These are phyloP conservation scores for Corbicula japonica DNA, from an alignment of 2,888 invertebrate genomes.

Conservation along the genomic window DNA sequence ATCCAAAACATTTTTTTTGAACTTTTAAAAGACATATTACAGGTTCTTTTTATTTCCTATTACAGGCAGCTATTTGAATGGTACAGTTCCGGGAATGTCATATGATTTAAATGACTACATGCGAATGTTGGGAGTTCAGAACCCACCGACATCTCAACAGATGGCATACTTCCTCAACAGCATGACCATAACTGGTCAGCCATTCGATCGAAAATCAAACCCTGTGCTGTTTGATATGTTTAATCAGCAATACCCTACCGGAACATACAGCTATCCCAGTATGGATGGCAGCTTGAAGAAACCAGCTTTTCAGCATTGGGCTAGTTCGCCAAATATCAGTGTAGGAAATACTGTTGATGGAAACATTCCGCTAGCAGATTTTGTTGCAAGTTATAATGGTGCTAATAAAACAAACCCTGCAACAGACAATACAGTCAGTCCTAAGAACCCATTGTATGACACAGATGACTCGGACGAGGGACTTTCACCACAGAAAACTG, in stretches of 20 bases:
- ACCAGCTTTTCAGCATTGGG: slow-evolving; percentile 55
- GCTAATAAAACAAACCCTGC: slow-evolving; percentile 50
- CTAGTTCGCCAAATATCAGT: slow-evolving; percentile 57
- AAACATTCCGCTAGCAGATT: slow-evolving; percentile 51
- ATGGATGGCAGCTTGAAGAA: slow-evolving; percentile 41
- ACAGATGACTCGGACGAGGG: slow-evolving; percentile 70
- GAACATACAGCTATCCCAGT: slow-evolving; percentile 35
- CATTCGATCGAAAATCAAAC: slow-evolving; percentile 61
- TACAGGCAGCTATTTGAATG: too few relatives aligned
- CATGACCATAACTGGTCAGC: slow-evolving; percentile 61
- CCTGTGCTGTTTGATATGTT: slow-evolving; percentile 53
- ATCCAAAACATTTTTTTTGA: too few relatives aligned
- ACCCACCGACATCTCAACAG: slow-evolving; percentile 73
- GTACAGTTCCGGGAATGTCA: slow-evolving; percentile 56
- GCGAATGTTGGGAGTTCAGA: slow-evolving; percentile 77
- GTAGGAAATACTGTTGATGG: slow-evolving; percentile 11
- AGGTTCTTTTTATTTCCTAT: too few relatives aligned
- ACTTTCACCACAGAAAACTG: slow-evolving; percentile 67
- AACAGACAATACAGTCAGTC: slow-evolving; percentile 35
- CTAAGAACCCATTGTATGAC: slow-evolving; percentile 61
- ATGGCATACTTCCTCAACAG: slow-evolving; percentile 76
- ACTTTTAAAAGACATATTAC: too few relatives aligned
- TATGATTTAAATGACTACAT: slow-evolving; percentile 77
- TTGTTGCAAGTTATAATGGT: slow-evolving; percentile 65
- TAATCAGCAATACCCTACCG: slow-evolving; percentile 47